Percentiles rank a stretch among this genome's conserved stretches.
Evolutionary conservation across 2,797 vertebrate species (phyloP).

Genomic region (Chromobotia macracanthus): DNA sequence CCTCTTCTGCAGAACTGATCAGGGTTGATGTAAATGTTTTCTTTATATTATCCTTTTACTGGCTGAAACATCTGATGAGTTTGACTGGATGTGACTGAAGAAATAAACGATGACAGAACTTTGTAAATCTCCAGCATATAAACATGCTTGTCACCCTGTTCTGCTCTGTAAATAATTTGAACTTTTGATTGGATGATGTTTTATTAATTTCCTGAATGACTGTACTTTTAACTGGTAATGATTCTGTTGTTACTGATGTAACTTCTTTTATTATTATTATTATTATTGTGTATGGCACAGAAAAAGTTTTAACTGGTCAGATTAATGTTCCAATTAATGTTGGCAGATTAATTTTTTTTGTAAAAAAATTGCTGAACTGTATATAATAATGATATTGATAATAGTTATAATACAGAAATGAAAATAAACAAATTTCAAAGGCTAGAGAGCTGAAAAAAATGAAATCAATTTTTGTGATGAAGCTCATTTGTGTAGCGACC

Average conservation of each 20-base stretch:
- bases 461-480: background rate
- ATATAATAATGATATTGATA: conserved; percentile 70
- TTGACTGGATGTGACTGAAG: background rate
- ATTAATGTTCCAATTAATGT: conserved; percentile 63
- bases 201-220: conserved; percentile 55
- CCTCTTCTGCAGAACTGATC: conserved; percentile 4
- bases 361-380: conserved; percentile 63
- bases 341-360: no score
- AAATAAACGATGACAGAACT: background rate
- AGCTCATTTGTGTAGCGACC: background rate
- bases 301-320: conserved; percentile 53
- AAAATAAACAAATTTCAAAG: conserved; percentile 69
- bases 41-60: background rate
- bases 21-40: background rate
- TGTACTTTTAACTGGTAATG: conserved; percentile 44
- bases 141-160: conserved; percentile 58
- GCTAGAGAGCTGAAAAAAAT: background rate
- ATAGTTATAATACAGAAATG: conserved; percentile 66
- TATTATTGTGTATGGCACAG: background rate
- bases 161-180: conserved; percentile 68
- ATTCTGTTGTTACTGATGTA: conserved; percentile 54
- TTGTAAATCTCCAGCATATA: conserved; percentile 13
- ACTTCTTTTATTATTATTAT: conserved; percentile 40
- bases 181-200: conserved; percentile 61
- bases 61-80: background rate